These are phyloP conservation scores for Clanis bilineata DNA, from an alignment of 2,888 invertebrate genomes.

Conservation along the genomic window DNA sequence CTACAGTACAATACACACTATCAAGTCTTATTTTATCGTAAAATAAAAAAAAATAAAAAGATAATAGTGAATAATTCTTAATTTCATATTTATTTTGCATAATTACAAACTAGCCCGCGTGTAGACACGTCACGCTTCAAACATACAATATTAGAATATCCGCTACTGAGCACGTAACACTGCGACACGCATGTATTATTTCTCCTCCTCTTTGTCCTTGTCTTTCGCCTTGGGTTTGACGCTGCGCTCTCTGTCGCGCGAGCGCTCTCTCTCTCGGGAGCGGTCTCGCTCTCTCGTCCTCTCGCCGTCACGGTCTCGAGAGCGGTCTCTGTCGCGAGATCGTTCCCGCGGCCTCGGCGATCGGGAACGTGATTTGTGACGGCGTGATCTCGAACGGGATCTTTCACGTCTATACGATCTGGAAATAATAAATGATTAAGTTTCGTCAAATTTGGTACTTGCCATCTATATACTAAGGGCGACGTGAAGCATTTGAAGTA, in stretches of 20 bases:
- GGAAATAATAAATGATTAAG: slow-evolving; percentile 14
- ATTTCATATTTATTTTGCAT: slow-evolving; percentile 13
- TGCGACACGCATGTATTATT: slow-evolving; percentile 58
- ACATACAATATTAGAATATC: slow-evolving; percentile 18
- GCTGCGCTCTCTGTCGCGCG: slow-evolving; percentile 70
- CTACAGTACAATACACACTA: no score
- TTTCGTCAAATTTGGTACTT: not conserved
- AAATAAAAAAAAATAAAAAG: not conserved
- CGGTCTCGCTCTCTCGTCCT: slow-evolving; percentile 73
- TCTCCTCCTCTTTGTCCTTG: slow-evolving; percentile 89
- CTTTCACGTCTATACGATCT: slow-evolving; percentile 86
- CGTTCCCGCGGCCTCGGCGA: slow-evolving; percentile 82
- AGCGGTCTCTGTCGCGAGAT: slow-evolving; percentile 35
- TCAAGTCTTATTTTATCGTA: no score
- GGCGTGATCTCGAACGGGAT: slow-evolving; percentile 85
- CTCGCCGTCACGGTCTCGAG: slow-evolving; percentile 52
- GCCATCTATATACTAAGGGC: no score
- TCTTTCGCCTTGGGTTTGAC: slow-evolving; percentile 81
- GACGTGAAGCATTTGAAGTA: no score
- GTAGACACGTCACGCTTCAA: slow-evolving; percentile 1
- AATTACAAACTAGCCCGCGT: slow-evolving; percentile 10
- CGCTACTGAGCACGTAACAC: slow-evolving; percentile 18
- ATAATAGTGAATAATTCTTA: not conserved
- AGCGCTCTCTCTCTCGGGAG: slow-evolving; percentile 56
- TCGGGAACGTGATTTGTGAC: slow-evolving; percentile 87